Evolutionary conservation across 2,113 vertebrate genomes (phyloP), one percentile per base, ranked within the genome.

Genomic region (Agelaius phoeniceus): DNA sequence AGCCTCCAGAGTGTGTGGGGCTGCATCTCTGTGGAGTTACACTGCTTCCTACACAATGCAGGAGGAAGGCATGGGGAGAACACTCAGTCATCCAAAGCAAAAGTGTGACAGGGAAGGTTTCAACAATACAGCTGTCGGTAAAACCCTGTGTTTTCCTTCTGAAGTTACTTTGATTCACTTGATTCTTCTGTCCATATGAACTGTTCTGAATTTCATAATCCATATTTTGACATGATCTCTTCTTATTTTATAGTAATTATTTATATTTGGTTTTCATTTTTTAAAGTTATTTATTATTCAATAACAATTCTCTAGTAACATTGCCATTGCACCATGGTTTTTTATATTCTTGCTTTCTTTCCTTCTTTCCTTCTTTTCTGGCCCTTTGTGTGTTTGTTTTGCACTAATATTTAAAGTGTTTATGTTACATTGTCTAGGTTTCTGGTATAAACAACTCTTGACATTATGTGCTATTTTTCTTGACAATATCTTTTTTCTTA

Each of bases 61-160:
- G 39, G 15, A 43, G 4, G 6, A 37, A 54, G 4, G 2, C 0
- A 0, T 52, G 18, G 13, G 24, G 21, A 35, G 9, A 84, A 2
- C 18, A 51, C 15, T 35, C 10, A 8, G 5, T 23, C 26, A 22
- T n/a, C 15, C 28, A 73, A 22, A 30, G 21, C 6, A 52, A 19
- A 59, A 41, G 4, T 65, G 23, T 35, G 8, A 19, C 17, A n/a
- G 27, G 21, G 24, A 49, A 3, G 3, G 7, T 19, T 93, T 44
- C n/a, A 82, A 43, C 6, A 39, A 15, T n/a, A 52, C 48, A 37
- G 11, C 16, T 43, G 33, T 19, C 19, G 18, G 11, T 27, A 66
- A 52, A 37, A 7, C 1, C 7, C 1, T 1, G 2, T 11, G 27
- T 57, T 57, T 48, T 13, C 11, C 15, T 51, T 51, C 22, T 90